Conservation (phyloP, 2,888 invertebrate species). For the Thereva unica region DNA sequence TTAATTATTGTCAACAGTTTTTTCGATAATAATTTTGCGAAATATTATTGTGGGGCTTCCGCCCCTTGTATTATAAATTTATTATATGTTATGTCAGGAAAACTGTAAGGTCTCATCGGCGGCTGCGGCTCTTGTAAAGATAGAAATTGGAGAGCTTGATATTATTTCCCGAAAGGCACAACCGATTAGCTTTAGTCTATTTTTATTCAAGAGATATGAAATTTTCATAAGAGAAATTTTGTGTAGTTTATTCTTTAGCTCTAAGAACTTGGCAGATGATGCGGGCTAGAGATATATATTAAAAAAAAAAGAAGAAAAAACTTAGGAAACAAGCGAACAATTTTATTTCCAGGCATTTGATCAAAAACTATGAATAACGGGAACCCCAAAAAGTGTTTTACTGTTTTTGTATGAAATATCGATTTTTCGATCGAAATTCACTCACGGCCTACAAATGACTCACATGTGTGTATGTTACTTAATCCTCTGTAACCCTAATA, state of each 20-base stretch:
- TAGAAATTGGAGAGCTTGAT: slow-evolving; percentile 18
- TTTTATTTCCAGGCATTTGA: too few species aligned
- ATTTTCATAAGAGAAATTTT: not conserved
- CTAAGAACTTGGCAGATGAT: not conserved
- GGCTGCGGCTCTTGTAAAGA: not conserved
- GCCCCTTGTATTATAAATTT: not conserved
- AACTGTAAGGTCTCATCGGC: not conserved
- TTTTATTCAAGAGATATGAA: slow-evolving; percentile 13
- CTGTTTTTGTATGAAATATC: slow-evolving; percentile 28
- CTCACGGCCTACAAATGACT: slow-evolving; percentile 34
- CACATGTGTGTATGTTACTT: slow-evolving; percentile 21
- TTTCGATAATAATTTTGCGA: not conserved
- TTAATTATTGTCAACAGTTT: not conserved
- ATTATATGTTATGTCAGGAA: not conserved
- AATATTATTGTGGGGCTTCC: not conserved
- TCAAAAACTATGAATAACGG: not conserved
- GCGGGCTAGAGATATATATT: too few species aligned
- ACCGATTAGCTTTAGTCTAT: slow-evolving; percentile 18
- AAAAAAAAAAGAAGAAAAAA: too few species aligned
- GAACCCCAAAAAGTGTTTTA: slow-evolving; percentile 10
- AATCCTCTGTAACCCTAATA: too few species aligned
- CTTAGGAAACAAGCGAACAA: too few species aligned
- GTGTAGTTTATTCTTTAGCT: not conserved
- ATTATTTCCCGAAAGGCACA: slow-evolving; percentile 1
- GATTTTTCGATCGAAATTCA: slow-evolving; percentile 34